Conservation (phyloP, 2,113 vertebrate genomes). For the Semnornis frantzii region DNA sequence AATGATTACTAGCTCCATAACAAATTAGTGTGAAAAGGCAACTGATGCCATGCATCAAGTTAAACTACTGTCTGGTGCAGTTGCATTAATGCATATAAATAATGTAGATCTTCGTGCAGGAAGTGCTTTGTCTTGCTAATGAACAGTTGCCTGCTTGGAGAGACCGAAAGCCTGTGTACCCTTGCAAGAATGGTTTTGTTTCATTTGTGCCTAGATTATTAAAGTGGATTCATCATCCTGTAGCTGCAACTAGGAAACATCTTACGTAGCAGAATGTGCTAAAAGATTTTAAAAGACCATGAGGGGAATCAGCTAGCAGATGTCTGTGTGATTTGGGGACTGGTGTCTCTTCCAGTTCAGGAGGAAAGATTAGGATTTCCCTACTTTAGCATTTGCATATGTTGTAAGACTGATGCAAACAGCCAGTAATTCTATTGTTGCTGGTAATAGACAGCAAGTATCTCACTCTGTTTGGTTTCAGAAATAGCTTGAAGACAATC, state of each 20-base stretch:
- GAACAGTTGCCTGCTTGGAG: conserved; percentile 39
- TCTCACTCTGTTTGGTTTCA: neutral
- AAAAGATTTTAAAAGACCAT: neutral
- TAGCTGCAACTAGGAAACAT: neutral
- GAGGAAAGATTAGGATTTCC: neutral
- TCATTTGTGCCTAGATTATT: neutral
- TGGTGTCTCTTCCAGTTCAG: neutral
- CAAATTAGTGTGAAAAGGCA: conserved; percentile 46
- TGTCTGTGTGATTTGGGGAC: neutral
- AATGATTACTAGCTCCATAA: conserved; percentile 47
- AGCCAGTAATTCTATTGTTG: neutral
- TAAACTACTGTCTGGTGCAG: conserved; percentile 58
- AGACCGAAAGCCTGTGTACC: neutral
- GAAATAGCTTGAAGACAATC: neutral
- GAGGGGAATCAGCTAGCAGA: neutral
- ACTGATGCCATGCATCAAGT: conserved; percentile 48
- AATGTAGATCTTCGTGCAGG: conserved; percentile 28
- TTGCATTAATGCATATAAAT: conserved; percentile 62
- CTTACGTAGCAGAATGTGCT: neutral
- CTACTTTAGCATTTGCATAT: neutral
- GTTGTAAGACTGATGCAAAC: neutral
- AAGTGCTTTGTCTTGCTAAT: conserved; percentile 57
- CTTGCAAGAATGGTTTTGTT: neutral
- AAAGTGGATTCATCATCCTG: neutral
- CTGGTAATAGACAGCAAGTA: neutral